Conservation (phyloP, 1,140 invertebrate species). For the Drosophila lini region DNA sequence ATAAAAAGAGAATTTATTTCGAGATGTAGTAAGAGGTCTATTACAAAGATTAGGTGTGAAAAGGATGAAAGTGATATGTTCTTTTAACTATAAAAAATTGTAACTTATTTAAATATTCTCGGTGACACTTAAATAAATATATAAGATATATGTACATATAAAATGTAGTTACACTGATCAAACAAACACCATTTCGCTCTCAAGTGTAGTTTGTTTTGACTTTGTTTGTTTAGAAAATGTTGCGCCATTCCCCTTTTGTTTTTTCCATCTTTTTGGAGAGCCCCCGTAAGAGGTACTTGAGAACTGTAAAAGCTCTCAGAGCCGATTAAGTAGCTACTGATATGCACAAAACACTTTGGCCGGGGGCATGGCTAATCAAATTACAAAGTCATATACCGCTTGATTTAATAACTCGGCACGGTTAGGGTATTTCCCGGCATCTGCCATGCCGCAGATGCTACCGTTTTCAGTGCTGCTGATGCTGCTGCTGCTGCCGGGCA, state of each 20-base stretch:
- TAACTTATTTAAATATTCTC: too few species aligned
- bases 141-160: too few species aligned
- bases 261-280: slow-evolving; percentile 13
- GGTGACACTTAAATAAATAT: neutral
- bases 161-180: neutral
- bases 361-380: slow-evolving; percentile 46
- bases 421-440: slow-evolving; percentile 13
- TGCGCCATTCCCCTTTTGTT: slow-evolving; percentile 6
- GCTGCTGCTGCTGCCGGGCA: neutral
- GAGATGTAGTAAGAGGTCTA: neutral
- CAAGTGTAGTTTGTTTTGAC: slow-evolving; percentile 6
- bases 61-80: neutral
- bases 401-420: slow-evolving; percentile 48
- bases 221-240: slow-evolving; percentile 7
- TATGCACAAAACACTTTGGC: slow-evolving; percentile 46
- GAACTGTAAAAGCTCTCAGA: slow-evolving; percentile 19
- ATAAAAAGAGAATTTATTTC: neutral
- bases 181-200: neutral
- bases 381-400: slow-evolving; percentile 56
- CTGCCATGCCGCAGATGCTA: slow-evolving; percentile 35
- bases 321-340: slow-evolving; percentile 39
- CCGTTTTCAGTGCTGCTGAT: slow-evolving; percentile 10
- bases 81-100: too few species aligned
- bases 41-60: neutral
- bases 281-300: slow-evolving; percentile 17